These are phyloP conservation scores for Australoheros scitulus DNA, from an alignment of 2,113 vertebrate species.

Conservation along the genomic window DNA sequence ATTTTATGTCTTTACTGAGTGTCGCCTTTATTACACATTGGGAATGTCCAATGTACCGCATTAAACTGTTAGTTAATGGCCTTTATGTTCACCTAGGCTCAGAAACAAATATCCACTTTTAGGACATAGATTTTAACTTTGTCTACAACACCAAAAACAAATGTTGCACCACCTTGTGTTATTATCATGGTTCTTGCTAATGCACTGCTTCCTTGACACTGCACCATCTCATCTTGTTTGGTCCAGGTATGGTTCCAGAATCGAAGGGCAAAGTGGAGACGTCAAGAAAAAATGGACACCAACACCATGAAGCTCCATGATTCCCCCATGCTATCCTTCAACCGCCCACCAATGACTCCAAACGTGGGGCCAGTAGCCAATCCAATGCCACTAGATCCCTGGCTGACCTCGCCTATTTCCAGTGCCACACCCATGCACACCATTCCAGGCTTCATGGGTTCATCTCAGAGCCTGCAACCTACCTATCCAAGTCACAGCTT, in stretches of 20 bases:
- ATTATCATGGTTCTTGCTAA: neutral
- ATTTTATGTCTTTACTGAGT: too few species aligned
- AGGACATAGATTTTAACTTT: neutral
- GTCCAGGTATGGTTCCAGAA: slow-evolving; percentile 94
- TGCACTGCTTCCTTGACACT: neutral
- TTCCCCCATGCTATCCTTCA: slow-evolving; percentile 87
- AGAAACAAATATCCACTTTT: neutral
- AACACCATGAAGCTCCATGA: slow-evolving; percentile 88
- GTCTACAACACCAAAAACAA: neutral
- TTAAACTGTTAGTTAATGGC: neutral
- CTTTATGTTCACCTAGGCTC: neutral
- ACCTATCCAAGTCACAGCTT: slow-evolving; percentile 83
- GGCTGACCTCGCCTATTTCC: slow-evolving; percentile 89
- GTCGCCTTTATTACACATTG: too few species aligned
- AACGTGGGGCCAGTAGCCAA: slow-evolving; percentile 81
- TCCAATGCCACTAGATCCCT: slow-evolving; percentile 88
- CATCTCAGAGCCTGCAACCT: slow-evolving; percentile 85
- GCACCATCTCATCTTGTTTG: neutral
- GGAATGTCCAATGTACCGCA: too few species aligned
- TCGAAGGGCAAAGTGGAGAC: slow-evolving; percentile 90
- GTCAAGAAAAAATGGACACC: slow-evolving; percentile 92
- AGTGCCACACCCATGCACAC: slow-evolving; percentile 84
- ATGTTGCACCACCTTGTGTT: neutral
- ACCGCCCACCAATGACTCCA: slow-evolving; percentile 81
- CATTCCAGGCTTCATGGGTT: slow-evolving; percentile 88